phyloP scores from a whole-genome alignment of 2,888 invertebrate species.

The Pseudococcus longispinus region DNA sequence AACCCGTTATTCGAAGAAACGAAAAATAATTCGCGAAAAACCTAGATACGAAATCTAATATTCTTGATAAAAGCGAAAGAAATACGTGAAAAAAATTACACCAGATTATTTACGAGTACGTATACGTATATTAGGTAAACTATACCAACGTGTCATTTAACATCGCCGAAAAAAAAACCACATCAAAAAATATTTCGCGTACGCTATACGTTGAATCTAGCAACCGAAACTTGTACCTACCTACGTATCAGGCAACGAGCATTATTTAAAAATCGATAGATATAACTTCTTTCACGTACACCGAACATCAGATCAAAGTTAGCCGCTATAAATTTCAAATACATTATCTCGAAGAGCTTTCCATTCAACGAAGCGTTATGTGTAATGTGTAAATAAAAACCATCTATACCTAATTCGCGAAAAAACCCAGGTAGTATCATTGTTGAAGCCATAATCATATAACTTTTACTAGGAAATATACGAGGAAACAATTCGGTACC shows the following conservation, averaged over 20 bases:
- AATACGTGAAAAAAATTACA: not conserved
- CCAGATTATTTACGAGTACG: not conserved
- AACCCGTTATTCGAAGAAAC: not conserved
- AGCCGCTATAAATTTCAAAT: not conserved
- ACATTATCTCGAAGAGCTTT: constrained; percentile 16
- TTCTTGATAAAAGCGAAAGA: not conserved
- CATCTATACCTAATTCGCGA: not conserved
- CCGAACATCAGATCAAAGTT: constrained; percentile 28
- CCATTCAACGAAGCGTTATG: not conserved
- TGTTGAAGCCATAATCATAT: not conserved
- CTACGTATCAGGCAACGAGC: not conserved
- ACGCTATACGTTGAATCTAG: not conserved
- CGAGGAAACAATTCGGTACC: not conserved
- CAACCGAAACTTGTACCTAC: not conserved
- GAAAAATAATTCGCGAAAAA: not conserved
- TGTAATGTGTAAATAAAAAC: not conserved
- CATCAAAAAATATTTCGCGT: not conserved
- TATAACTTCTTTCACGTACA: not conserved
- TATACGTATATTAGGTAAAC: not conserved
- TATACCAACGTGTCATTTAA: not conserved
- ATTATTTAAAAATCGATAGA: constrained; percentile 35
- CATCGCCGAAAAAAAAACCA: not conserved
- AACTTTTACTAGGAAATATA: not conserved
- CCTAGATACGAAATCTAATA: not conserved
- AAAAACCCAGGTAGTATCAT: not conserved